Conservation (phyloP, 2,888 invertebrate species). For the Ophonus ardosiacus region DNA sequence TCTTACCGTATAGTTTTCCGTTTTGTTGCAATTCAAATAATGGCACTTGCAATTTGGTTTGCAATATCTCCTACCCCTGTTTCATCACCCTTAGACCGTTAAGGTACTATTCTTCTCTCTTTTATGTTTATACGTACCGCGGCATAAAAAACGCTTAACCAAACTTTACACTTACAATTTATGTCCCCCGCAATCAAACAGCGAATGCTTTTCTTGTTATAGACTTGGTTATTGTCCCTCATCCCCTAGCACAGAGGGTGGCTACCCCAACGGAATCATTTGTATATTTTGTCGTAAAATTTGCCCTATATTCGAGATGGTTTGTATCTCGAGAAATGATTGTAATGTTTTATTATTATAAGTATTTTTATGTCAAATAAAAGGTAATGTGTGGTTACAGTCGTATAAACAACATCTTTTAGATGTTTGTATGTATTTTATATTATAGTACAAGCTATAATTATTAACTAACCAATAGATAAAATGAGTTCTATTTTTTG, state of each 20-base stretch:
- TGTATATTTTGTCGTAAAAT: conserved; percentile 54
- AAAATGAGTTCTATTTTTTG: too few species aligned
- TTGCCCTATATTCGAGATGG: conserved; percentile 37
- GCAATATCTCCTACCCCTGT: background rate
- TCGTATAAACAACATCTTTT: background rate
- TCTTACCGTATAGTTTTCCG: background rate
- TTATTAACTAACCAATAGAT: too few species aligned
- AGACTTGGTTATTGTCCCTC: conserved; percentile 52
- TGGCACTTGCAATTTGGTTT: background rate
- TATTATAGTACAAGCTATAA: too few species aligned
- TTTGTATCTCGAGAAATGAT: background rate
- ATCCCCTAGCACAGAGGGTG: conserved; percentile 11
- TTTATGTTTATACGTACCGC: conserved; percentile 66
- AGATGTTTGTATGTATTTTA: background rate
- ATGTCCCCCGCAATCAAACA: conserved; percentile 56
- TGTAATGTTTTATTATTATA: background rate
- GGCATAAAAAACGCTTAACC: conserved; percentile 67
- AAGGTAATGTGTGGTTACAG: background rate
- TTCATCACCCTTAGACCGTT: conserved; percentile 49
- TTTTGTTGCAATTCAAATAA: background rate
- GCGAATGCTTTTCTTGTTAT: conserved; percentile 59
- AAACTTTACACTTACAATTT: conserved; percentile 66
- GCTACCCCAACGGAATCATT: conserved; percentile 8
- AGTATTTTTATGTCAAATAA: background rate
- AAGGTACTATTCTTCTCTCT: conserved; percentile 56